Evolutionary conservation across 2,888 invertebrate genomes (phyloP).

Genomic region (Drosophila ezoana): DNA sequence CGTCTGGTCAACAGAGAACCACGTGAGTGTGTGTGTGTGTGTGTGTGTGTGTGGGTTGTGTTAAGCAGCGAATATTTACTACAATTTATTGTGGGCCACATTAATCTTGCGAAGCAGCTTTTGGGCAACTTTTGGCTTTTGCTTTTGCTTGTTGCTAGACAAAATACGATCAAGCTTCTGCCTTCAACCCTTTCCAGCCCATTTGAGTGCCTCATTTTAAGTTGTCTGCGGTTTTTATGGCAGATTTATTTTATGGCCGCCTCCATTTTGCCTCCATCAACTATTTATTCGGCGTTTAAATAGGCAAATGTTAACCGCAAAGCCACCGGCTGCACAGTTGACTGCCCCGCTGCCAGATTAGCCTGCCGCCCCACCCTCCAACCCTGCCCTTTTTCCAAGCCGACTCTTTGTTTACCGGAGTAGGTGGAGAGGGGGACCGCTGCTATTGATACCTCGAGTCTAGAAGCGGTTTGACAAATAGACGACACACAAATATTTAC

Average conservation of each 20-base stretch:
- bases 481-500: slow-evolving; percentile 53
- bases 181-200: slow-evolving; percentile 7
- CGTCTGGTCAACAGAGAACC: slow-evolving; percentile 15
- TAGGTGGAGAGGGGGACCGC: slow-evolving; percentile 8
- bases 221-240: slow-evolving; percentile 44
- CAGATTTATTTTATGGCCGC: slow-evolving; percentile 38
- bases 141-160: background rate
- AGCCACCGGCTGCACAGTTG: slow-evolving; percentile 32
- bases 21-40: background rate
- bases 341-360: slow-evolving; percentile 27
- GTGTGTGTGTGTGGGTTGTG: slow-evolving; percentile 1
- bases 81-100: slow-evolving; percentile 31
- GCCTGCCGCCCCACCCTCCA: slow-evolving; percentile 1
- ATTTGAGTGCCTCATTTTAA: slow-evolving; percentile 36
- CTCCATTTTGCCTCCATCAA: slow-evolving; percentile 3
- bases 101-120: slow-evolving; percentile 17
- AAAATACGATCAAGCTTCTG: slow-evolving; percentile 13
- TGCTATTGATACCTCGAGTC: slow-evolving; percentile 52
- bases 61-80: slow-evolving; percentile 2
- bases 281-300: slow-evolving; percentile 20
- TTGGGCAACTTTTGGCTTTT: slow-evolving; percentile 16
- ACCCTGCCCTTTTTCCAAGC: background rate
- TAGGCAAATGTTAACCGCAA: slow-evolving; percentile 36
- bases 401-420: slow-evolving; percentile 20
- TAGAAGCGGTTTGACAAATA: slow-evolving; percentile 55